Percentiles rank a stretch among this genome's conserved stretches.
phyloP scores from a whole-genome alignment of 1,140 invertebrate genomes.

The Papilio polytes region DNA sequence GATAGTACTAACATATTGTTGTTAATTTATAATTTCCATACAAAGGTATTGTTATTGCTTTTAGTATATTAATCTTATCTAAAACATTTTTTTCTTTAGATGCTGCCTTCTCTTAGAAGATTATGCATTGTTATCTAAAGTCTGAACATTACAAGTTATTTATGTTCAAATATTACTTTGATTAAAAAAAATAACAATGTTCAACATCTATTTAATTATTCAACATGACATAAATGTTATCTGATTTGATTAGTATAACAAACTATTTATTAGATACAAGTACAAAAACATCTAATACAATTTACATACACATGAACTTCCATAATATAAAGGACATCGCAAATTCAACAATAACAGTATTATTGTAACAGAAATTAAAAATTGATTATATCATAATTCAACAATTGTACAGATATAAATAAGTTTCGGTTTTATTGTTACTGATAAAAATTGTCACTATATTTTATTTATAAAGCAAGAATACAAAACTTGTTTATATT shows the following conservation, averaged over 20 bases:
- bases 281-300: not conserved
- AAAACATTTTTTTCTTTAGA: not conserved
- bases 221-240: not conserved
- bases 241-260: not conserved
- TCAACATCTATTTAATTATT: not conserved
- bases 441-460: not conserved
- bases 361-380: not conserved
- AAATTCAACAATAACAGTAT: not conserved
- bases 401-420: constrained; percentile 11
- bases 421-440: not conserved
- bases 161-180: not conserved
- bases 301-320: not conserved
- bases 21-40: not conserved
- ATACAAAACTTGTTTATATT: not conserved
- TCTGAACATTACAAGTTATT: no score
- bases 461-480: not conserved
- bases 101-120: not conserved
- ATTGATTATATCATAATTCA: not conserved
- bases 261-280: not conserved
- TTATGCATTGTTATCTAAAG: not conserved
- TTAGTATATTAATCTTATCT: not conserved
- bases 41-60: not conserved
- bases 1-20: not conserved
- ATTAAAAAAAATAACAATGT: not conserved
- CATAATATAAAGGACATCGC: not conserved